Evolutionary conservation across 64 coral and sea anemone species (phyloP), one percentile per base, ranked within the genome.

Genomic region (Montipora capricornis): DNA sequence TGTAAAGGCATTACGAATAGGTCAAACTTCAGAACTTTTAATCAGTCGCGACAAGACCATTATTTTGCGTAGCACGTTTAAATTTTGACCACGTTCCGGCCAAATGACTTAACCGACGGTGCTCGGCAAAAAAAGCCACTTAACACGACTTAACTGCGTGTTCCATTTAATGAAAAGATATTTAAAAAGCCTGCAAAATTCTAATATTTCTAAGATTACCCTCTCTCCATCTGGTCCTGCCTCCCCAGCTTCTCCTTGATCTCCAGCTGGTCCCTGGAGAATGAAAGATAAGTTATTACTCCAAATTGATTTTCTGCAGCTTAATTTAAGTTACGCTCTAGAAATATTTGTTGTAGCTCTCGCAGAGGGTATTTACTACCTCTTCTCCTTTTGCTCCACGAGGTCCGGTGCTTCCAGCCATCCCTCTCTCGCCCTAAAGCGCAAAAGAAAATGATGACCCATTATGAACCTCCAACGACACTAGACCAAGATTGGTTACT

Each of bases 311-410:
- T 73, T 73, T 4, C 5, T 19, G 26, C 69, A 5, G 69, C 37
- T 37, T 5, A 20, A 29, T 29, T 29, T 68, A 68, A 68, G 64
- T 17, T 68, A 12, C 64, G 3, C 53, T 57, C 11, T 11, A 37
- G 37, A 37, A 11, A 57, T 68, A 12, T 0, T 68, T 9, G 4
- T n/a, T 68, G 14, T 17, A 8, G 2, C 4, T n/a, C 4, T 68
- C 14, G 0, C 29, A 37, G 37, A 37, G 6, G 17, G 20, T 15
- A 24, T 12, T 45, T 76, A 37, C 37, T 83, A 67, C 80, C 80
- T 83, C 58, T 9, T 6, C 59, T 83, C 80, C 80, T 68, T 83
- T 83, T 68, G 12, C 5, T 67, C 80, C 80, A 8, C 5, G 80
- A 15, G 60, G 22, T 15, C 80, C 80, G 16, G 29, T 46, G 7